phyloP scores from a whole-genome alignment of 1,140 invertebrate species.

The Eriocheir sinensis region DNA sequence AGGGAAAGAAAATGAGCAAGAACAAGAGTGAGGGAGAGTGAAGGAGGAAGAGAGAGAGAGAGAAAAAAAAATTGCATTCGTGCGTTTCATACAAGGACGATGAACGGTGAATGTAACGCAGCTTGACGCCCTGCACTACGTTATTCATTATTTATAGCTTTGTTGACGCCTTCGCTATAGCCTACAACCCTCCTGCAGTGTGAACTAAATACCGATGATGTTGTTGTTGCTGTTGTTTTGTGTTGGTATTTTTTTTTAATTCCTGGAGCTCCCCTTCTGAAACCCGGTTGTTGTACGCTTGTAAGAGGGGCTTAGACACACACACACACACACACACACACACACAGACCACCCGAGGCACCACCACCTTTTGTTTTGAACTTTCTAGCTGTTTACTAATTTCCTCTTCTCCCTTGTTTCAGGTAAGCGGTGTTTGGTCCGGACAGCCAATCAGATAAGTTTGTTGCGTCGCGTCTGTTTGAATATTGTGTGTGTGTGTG shows the following conservation, averaged over 20 bases:
- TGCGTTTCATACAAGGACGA: background rate
- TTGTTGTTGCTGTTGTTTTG: too few species aligned
- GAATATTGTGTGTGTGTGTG: background rate
- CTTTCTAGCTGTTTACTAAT: background rate
- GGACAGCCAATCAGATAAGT: background rate
- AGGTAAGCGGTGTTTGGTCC: conserved; percentile 1
- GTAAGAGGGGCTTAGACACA: too few species aligned
- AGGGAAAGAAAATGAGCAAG: background rate
- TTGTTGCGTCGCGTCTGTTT: background rate
- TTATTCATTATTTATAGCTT: background rate
- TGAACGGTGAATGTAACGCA: too few species aligned
- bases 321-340: background rate
- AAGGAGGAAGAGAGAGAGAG: background rate
- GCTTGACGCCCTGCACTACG: background rate
- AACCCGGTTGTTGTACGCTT: too few species aligned
- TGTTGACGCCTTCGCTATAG: background rate
- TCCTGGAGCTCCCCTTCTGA: too few species aligned
- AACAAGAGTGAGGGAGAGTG: background rate
- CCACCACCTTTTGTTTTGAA: background rate
- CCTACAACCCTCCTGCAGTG: too few species aligned
- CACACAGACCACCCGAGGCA: background rate
- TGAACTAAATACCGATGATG: too few species aligned
- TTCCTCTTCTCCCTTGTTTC: background rate
- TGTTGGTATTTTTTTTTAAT: too few species aligned
- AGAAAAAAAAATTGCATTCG: background rate